A percentile compares a stretch with the other conserved stretches of the same genome.
phyloP scores from a whole-genome alignment of 2,888 invertebrate genomes.

The Ferdinandea cuprea region DNA sequence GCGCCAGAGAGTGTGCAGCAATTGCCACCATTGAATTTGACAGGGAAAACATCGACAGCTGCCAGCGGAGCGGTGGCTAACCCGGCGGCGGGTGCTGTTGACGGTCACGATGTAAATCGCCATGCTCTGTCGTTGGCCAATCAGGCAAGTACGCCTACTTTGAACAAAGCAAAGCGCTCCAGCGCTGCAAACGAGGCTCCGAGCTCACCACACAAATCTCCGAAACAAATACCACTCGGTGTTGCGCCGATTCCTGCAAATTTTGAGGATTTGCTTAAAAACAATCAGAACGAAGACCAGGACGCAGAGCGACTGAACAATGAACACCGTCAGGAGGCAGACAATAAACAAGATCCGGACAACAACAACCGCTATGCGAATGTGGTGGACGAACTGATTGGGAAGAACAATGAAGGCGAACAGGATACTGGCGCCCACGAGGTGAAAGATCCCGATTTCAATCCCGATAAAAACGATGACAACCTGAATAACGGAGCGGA shows the following conservation, averaged over 20 bases:
- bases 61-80: constrained; percentile 69
- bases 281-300: constrained; percentile 76
- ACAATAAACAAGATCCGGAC: constrained; percentile 70
- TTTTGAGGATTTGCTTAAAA: constrained; percentile 79
- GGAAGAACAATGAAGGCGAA: constrained; percentile 75
- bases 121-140: constrained; percentile 63
- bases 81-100: constrained; percentile 53
- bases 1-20: constrained; percentile 75
- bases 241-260: constrained; percentile 82
- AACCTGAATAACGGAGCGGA: constrained; percentile 81
- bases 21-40: constrained; percentile 79
- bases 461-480: constrained; percentile 78
- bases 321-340: constrained; percentile 75
- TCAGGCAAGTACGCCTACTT: constrained; percentile 56
- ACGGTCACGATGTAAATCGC: constrained; percentile 53
- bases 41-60: constrained; percentile 77
- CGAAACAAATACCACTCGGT: constrained; percentile 78
- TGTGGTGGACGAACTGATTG: constrained; percentile 79
- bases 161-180: constrained; percentile 56
- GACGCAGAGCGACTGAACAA: constrained; percentile 74
- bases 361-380: constrained; percentile 82
- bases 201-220: constrained; percentile 74
- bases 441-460: constrained; percentile 80
- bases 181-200: constrained; percentile 44
- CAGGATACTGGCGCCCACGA: constrained; percentile 82